Evolutionary conservation across 2,888 invertebrate species (phyloP), one percentile per base, ranked within the genome.

Genomic region (Eupithecia subumbrata): DNA sequence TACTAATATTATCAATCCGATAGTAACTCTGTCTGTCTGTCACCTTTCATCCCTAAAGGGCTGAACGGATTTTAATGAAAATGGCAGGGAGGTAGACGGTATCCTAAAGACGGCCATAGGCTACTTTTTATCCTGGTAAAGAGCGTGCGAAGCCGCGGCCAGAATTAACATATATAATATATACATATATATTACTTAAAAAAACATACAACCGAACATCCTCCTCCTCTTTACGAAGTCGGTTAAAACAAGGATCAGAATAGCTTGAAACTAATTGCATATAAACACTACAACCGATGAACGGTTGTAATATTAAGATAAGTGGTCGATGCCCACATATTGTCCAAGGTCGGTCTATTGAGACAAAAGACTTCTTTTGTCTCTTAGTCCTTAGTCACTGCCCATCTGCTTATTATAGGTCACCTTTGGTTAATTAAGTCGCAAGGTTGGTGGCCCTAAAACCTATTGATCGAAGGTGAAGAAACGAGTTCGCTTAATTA

Each of bases 291-390:
- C 11, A 22, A 56, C 52, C 22, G n/a, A 11, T 52, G n/a, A n/a
- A 52, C n/a, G 5, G 9, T n/a, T n/a, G 52, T 22, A 60, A 25
- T 25, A 60, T 14, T 25, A 25, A 56, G 22, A 4, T 52, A 52
- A 56, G 56, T 56, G 11, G 22, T 60, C 22, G n/a, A 66, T 60
- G 56, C 72, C 72, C 70, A 67, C 69, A 66, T 70, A 16, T 43
- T 43, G 30, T 25, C 43, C 66, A 73, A 72, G 76, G 76, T 76
- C 67, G 76, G 73, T 73, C 63, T 60, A 11, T 34, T 52, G 12
- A 34, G 30, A 73, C 73, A 73, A 76, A 76, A 71, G 48, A 14
- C 25, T 60, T 14, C 14, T 60, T 25, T 14, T 60, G 60, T 60
- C 14, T 60, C 12, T 14, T 12, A 60, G 60, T 56, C 67, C 18